phyloP scores from a whole-genome alignment of 2,888 invertebrate genomes.

The Cerastis rubricosa region DNA sequence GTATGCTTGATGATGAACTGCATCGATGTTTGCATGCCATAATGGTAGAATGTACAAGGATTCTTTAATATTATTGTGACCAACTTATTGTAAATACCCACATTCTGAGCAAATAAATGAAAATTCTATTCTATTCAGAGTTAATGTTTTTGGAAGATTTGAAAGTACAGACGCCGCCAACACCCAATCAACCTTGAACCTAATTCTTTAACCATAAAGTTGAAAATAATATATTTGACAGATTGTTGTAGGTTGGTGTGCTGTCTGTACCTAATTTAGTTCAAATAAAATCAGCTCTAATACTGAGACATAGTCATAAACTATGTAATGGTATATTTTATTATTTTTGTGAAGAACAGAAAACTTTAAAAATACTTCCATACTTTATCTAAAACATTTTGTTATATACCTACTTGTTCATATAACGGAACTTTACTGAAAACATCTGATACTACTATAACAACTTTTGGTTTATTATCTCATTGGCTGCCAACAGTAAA shows the following conservation, averaged over 20 bases:
- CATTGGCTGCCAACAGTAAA: not conserved
- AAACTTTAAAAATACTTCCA: not conserved
- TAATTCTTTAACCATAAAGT: too few species aligned
- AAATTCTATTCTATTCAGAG: too few species aligned
- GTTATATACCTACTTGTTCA: not conserved
- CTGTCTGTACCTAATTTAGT: too few species aligned
- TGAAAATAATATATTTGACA: too few species aligned
- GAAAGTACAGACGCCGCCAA: not conserved
- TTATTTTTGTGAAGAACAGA: not conserved
- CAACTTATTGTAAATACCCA: too few species aligned
- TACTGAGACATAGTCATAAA: not conserved
- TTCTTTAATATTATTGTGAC: too few species aligned
- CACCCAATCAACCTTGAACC: too few species aligned
- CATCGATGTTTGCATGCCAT: too few species aligned
- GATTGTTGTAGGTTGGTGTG: too few species aligned
- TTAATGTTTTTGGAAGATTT: not conserved
- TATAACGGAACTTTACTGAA: not conserved
- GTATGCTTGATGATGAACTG: too few species aligned
- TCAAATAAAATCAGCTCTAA: not conserved
- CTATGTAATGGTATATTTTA: not conserved
- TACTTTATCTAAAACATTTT: not conserved
- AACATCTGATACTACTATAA: not conserved
- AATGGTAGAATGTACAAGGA: too few species aligned
- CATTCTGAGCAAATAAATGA: too few species aligned
- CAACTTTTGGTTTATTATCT: not conserved